Evolutionary conservation across 2,888 invertebrate genomes (phyloP).

Genomic region (Odontocerum albicorne): DNA sequence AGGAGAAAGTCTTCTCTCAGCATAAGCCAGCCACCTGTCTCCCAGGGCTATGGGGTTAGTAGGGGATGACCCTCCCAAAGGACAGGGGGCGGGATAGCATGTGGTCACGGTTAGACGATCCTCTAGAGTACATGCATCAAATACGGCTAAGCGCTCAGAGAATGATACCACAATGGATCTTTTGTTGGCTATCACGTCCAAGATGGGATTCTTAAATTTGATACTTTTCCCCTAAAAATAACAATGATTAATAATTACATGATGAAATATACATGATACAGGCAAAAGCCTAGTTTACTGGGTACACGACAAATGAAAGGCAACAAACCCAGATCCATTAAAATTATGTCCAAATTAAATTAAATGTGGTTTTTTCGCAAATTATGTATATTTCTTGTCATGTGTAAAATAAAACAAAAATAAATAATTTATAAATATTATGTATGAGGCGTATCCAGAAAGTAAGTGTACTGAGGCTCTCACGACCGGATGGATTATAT

Average conservation of each 20-base stretch:
- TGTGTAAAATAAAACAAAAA: too few relatives aligned
- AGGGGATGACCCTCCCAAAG: conserved; percentile 52
- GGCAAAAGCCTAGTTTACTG: too few relatives aligned
- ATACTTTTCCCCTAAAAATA: conserved; percentile 74
- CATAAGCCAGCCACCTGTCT: conserved; percentile 80
- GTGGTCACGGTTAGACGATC: conserved; percentile 86
- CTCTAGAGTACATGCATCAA: conserved; percentile 86
- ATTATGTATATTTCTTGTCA: too few relatives aligned
- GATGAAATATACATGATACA: not conserved
- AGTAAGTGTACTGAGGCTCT: too few relatives aligned
- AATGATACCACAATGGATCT: conserved; percentile 87
- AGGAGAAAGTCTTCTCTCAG: conserved; percentile 81
- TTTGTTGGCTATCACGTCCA: conserved; percentile 87
- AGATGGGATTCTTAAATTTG: conserved; percentile 88
- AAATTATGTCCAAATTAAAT: too few relatives aligned
- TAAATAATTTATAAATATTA: too few relatives aligned
- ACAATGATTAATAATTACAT: not conserved
- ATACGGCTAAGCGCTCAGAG: conserved; percentile 86
- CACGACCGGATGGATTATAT: too few relatives aligned
- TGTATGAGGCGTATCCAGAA: too few relatives aligned
- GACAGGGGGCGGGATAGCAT: conserved; percentile 86
- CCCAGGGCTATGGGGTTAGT: conserved; percentile 86
- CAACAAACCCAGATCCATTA: too few relatives aligned
- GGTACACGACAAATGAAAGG: too few relatives aligned
- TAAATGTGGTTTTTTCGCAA: too few relatives aligned